Conservation (phyloP, 2,113 vertebrate species). For the Desmodus rotundus region DNA sequence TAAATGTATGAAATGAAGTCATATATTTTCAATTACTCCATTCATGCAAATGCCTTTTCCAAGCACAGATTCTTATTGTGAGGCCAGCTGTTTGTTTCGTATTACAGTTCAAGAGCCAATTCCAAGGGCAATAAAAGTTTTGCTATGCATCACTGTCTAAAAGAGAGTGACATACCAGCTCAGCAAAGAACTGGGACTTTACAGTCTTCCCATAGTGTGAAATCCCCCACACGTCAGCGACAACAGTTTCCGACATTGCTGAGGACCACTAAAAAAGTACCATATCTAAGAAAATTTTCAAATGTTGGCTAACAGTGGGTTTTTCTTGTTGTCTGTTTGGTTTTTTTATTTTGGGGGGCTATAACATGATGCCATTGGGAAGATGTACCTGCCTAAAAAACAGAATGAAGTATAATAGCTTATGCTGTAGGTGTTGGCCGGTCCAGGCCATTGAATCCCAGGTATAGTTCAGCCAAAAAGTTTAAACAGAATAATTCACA, state of each 20-base stretch:
- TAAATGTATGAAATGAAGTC: conserved; percentile 64
- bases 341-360: background rate
- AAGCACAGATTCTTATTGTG: conserved; percentile 53
- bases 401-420: background rate
- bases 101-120: conserved; percentile 48
- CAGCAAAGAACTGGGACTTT: background rate
- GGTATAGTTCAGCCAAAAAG: background rate
- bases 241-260: background rate
- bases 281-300: background rate
- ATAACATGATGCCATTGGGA: background rate
- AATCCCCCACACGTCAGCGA: background rate
- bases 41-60: conserved; percentile 71
- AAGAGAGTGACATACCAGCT: conserved; percentile 33
- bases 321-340: background rate
- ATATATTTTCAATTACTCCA: conserved; percentile 69
- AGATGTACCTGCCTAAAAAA: background rate
- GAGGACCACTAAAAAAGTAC: background rate
- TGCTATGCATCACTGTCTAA: conserved; percentile 34
- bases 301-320: background rate
- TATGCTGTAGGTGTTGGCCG: background rate
- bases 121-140: conserved; percentile 51
- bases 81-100: conserved; percentile 51
- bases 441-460: background rate
- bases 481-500: background rate
- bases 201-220: background rate